Conservation (phyloP, 2,113 vertebrate species). For the Isichthys henryi region DNA sequence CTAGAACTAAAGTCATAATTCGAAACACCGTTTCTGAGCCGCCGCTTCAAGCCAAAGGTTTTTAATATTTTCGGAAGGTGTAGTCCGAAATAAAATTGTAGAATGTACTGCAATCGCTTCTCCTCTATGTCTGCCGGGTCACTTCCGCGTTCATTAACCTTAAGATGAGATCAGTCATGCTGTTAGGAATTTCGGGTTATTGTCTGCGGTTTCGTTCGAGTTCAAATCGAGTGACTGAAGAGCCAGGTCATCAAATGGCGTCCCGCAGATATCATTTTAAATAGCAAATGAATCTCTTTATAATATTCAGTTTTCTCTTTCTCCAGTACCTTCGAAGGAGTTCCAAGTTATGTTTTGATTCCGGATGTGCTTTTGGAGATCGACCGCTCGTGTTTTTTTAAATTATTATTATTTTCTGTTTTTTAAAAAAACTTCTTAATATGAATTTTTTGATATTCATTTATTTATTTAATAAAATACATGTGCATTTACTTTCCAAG, state of each 20-base stretch:
- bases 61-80: constrained; percentile 93
- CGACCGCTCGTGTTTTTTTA: background rate
- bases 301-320: background rate
- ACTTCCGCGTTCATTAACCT: background rate
- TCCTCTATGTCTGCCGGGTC: constrained; percentile 15
- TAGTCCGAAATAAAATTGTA: constrained; percentile 92
- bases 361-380: background rate
- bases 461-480: background rate
- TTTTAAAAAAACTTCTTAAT: background rate
- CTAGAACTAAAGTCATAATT: constrained; percentile 45
- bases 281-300: background rate
- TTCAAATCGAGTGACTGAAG: background rate
- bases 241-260: background rate
- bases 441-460: background rate
- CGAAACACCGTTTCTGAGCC: constrained; percentile 67
- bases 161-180: background rate
- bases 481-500: background rate
- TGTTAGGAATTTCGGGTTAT: background rate
- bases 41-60: constrained; percentile 99
- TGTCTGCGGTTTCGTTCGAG: background rate
- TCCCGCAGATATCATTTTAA: background rate
- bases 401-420: background rate
- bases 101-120: constrained; percentile 62
- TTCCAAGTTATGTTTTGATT: background rate
- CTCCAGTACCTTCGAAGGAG: background rate